Percentiles rank a stretch among this genome's conserved stretches.
These are phyloP conservation scores for Galerucella calmariensis DNA, from an alignment of 2,888 invertebrate genomes.

Conservation along the genomic window DNA sequence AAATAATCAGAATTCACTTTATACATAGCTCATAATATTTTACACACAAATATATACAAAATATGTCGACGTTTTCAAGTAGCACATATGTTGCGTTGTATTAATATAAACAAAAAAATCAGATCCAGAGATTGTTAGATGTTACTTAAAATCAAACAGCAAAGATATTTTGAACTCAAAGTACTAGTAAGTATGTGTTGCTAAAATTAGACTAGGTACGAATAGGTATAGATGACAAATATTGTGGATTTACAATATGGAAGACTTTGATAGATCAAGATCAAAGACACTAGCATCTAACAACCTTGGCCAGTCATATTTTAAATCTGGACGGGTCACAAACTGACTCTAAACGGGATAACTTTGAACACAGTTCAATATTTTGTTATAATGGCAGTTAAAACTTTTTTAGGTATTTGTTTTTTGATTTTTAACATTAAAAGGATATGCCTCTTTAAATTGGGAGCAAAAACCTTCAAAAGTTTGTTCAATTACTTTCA, in stretches of 20 bases:
- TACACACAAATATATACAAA: neutral
- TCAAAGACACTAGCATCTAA: neutral
- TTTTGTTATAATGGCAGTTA: neutral
- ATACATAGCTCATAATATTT: neutral
- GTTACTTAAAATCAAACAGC: neutral
- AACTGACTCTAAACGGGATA: neutral
- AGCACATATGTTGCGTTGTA: neutral
- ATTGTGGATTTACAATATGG: neutral
- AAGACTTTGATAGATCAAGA: neutral
- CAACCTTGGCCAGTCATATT: neutral
- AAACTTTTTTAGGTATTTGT: too few relatives aligned
- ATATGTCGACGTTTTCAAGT: constrained; percentile 14
- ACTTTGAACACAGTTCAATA: neutral
- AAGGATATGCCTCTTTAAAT: too few relatives aligned
- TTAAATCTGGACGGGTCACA: neutral
- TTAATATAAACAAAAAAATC: neutral
- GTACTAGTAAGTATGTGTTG: too few relatives aligned
- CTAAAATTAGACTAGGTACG: too few relatives aligned
- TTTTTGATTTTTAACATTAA: too few relatives aligned
- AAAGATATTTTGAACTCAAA: neutral
- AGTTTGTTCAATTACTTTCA: too few relatives aligned
- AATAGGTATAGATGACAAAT: too few relatives aligned
- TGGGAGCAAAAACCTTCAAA: too few relatives aligned
- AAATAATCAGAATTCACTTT: neutral
- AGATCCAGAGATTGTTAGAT: neutral